Percentiles rank a stretch among this genome's conserved stretches.
phyloP scores from a whole-genome alignment of 2,888 invertebrate genomes.

The Metacarcinus magister region DNA sequence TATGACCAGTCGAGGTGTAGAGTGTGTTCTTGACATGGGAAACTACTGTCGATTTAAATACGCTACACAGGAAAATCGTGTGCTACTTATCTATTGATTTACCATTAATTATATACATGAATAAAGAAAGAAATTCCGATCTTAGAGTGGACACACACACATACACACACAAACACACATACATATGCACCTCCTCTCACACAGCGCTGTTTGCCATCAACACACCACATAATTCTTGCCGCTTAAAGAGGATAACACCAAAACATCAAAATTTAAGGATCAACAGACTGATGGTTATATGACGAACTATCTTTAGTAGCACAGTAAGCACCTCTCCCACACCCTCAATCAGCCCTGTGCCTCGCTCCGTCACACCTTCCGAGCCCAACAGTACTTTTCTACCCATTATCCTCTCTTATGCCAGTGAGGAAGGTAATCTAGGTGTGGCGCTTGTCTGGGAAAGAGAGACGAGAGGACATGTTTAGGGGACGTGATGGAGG shows the following conservation, averaged over 20 bases:
- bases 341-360: no score
- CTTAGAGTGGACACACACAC: background rate
- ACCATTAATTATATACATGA: background rate
- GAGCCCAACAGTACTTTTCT: no score
- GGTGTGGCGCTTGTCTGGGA: background rate
- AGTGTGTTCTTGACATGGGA: background rate
- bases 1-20: background rate
- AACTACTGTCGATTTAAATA: background rate
- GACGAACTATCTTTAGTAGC: background rate
- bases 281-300: background rate
- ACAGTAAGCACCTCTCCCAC: no score
- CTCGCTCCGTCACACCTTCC: no score
- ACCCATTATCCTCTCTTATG: no score
- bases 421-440: no score
- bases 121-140: background rate
- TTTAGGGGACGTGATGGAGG: background rate
- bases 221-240: background rate
- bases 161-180: background rate
- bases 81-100: background rate
- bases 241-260: background rate
- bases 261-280: background rate
- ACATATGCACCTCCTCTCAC: background rate
- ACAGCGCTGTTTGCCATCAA: background rate
- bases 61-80: background rate
- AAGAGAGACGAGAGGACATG: background rate